phyloP scores from a whole-genome alignment of 2,113 vertebrate species.

The Python bivittatus region DNA sequence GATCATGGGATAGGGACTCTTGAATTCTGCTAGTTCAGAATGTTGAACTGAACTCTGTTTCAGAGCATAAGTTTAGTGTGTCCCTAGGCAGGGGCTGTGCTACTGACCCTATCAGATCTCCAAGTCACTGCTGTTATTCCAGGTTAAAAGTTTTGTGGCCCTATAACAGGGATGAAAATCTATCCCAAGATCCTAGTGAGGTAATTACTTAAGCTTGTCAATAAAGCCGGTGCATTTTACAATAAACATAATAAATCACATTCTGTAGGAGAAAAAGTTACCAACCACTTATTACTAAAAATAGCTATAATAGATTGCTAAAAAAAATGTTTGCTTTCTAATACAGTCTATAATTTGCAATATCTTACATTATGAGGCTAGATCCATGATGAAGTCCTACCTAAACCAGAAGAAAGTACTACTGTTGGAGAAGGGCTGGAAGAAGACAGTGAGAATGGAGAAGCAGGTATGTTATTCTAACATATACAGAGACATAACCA shows the following conservation, averaged over 20 bases:
- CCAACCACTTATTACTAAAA: background rate
- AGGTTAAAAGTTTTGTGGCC: background rate
- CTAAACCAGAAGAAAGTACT: background rate
- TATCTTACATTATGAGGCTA: background rate
- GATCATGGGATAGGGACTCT: background rate
- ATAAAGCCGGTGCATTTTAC: background rate
- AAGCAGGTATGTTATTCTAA: background rate
- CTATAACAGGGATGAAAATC: background rate
- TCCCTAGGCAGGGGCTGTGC: background rate
- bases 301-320: background rate
- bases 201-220: background rate
- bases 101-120: background rate
- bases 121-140: background rate
- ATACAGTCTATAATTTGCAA: background rate
- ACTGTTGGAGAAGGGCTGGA: background rate
- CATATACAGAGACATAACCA: background rate
- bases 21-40: background rate
- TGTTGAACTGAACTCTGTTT: background rate
- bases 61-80: background rate
- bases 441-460: background rate
- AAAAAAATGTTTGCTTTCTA: background rate
- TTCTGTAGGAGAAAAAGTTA: background rate
- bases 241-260: background rate
- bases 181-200: background rate
- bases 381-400: slow-evolving; percentile 28